Percentiles rank a stretch among this genome's conserved stretches.
Conservation (phyloP, 92 coral and sea anemone species). For the Diadumene lineata region DNA sequence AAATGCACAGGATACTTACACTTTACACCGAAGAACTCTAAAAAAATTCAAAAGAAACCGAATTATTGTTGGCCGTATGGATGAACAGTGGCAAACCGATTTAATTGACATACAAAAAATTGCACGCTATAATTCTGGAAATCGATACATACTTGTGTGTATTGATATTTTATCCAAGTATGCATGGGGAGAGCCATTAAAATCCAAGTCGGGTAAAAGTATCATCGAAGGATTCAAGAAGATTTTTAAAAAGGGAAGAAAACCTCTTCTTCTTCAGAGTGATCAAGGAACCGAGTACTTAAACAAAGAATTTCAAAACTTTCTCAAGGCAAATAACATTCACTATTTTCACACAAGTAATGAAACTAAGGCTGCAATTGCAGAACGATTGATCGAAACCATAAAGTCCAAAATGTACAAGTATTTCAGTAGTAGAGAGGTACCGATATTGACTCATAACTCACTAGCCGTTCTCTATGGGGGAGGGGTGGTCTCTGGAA, state of each 20-base stretch:
- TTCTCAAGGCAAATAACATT: constrained; percentile 14
- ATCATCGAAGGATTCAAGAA: constrained; percentile 36
- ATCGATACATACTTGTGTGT: constrained; percentile 23
- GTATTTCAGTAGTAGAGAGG: too few species aligned
- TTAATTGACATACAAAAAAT: constrained; percentile 35
- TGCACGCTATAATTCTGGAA: constrained; percentile 21
- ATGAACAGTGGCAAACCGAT: constrained; percentile 50
- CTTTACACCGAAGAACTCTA: constrained; percentile 30
- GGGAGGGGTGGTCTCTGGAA: too few species aligned
- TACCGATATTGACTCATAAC: too few species aligned
- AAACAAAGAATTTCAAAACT: constrained; percentile 20
- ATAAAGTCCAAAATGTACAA: constrained; percentile 28
- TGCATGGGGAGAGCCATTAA: constrained; percentile 28
- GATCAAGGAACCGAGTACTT: constrained; percentile 41
- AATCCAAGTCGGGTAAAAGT: constrained; percentile 30
- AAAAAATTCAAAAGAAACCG: constrained; percentile 39
- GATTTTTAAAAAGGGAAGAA: constrained; percentile 42
- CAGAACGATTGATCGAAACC: constrained; percentile 27
- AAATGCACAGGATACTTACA: constrained; percentile 35
- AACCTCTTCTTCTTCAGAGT: constrained; percentile 24
- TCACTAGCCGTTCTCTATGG: too few species aligned
- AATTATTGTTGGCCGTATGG: constrained; percentile 18
- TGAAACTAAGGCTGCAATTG: constrained; percentile 51
- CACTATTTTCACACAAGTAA: constrained; percentile 24
- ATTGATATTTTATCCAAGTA: constrained; percentile 34